These are phyloP conservation scores for Pionites leucogaster DNA, from an alignment of 2,113 vertebrate species.

Conservation along the genomic window DNA sequence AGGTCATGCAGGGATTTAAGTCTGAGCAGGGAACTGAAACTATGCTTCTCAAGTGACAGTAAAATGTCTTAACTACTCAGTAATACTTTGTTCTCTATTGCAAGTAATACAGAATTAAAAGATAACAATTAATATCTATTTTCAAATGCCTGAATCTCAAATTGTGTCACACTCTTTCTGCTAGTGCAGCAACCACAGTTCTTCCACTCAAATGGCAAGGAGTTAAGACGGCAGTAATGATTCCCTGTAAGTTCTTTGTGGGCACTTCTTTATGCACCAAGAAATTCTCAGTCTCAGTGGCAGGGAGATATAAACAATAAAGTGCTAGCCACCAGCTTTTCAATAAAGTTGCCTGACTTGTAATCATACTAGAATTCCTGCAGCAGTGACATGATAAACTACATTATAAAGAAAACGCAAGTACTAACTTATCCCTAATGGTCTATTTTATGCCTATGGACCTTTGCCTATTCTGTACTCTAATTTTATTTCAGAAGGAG, in stretches of 20 bases:
- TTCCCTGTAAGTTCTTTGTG: neutral
- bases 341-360: neutral
- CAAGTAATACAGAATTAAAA: neutral
- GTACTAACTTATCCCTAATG: neutral
- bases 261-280: neutral
- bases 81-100: neutral
- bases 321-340: neutral
- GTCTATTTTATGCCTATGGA: neutral
- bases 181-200: neutral
- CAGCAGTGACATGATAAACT: neutral
- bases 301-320: neutral
- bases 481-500: neutral
- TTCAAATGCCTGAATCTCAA: neutral
- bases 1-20: neutral
- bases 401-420: neutral
- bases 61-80: neutral
- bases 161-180: neutral
- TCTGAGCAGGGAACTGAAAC: neutral
- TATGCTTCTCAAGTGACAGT: neutral
- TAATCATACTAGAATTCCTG: neutral
- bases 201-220: neutral
- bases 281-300: neutral
- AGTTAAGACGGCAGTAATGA: neutral
- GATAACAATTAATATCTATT: neutral
- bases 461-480: neutral